Base-by-base conservation (phyloP, 1,140 invertebrate species). In the Drosophila littoralis region DNA sequence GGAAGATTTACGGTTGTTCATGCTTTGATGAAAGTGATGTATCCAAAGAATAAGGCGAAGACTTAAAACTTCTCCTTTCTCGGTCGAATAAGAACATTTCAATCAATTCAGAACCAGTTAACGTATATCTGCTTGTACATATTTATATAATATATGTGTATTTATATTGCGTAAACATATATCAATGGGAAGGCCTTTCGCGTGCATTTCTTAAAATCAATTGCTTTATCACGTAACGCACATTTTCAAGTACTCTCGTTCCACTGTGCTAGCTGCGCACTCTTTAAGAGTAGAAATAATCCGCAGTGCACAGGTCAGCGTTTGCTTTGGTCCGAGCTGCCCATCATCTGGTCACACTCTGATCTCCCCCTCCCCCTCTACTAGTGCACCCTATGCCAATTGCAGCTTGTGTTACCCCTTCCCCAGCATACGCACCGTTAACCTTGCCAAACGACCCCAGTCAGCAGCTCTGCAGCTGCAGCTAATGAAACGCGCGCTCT, bases 381-480 rank as follows among this genome's bases (percentile, higher is more conserved):
- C 42, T 35, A 45, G 33, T 55, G 40, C 32, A 40, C 36, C 55
- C 65, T 15, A 50, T 43, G 15, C 22, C 35, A 51, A 61, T 8
- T 63, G 64, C 52, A 61, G 52, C 36, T 43, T 48, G n/a, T 59
- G 36, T 46, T 38, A 13, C 57, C n/a, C 46, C 7, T 17, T 17
- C 40, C 10, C 54, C 52, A 45, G 32, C 66, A 35, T 28, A 64
- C 15, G 35, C 54, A 59, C 52, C 52, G 67, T 75, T 75, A 75
- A 75, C 73, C 73, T 71, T 75, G 73, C 59, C 73, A 71, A 75
- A 71, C 73, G 73, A 75, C 73, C 73, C 68, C 73, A 71, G 60
- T 38, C 13, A 72, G 60, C 68, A 65, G 68, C 68, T 38, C 72
- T 64, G 72, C 54, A 58, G 52, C 67, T 75, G 73, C 73, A 71